Base-by-base conservation (phyloP, 1,140 invertebrate species). In the Pollicipes pollicipes region DNA sequence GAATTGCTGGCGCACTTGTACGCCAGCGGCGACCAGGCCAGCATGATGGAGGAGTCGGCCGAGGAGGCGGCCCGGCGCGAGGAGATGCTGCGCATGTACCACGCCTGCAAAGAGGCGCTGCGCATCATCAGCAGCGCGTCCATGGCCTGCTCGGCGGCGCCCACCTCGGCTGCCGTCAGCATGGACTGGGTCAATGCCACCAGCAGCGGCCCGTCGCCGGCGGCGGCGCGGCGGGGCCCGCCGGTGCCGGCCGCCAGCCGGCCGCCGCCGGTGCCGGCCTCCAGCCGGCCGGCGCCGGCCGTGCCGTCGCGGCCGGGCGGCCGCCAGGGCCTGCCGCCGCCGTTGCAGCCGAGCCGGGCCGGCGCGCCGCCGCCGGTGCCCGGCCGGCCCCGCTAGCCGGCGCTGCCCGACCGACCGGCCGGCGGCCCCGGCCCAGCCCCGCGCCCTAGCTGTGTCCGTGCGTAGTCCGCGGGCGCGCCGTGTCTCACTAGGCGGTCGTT, bases 21-120 rank as follows among this genome's bases (percentile, higher is more conserved):
- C 79, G 94, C 95, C 68, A 89, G 90, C 76, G 93, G 93, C 68
- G 96, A 99, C 86, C 95, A 97, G 86, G 83, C 88, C 72, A 86
- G 88, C 77, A 93, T 99, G 91, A 99, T 99, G 97, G 97, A 99
- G 81, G 97, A 99, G 80, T 96, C 94, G 13, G 88, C 89, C 13
- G 95, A 98, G 79, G 97, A 98, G 80, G 95, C 95, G 8, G 85
- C 90, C 76, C 95, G 95, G 79, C 86, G 97, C 72, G 96, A 99
- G 81, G 97, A 99, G 82, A 92, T 98, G 87, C 81, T 99, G 75
- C 86, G 95, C 71, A 99, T 99, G 95, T 99, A 99, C 82, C 95
- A 98, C 79, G 95, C 96, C n/a, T 98, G 95, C 80, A 98, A 99
- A 82, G 96, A 99, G 81, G 93, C 96, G 16, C 82, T 99, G 70